Conservation (phyloP, 2,113 vertebrate species). For the Gobio gobio region DNA sequence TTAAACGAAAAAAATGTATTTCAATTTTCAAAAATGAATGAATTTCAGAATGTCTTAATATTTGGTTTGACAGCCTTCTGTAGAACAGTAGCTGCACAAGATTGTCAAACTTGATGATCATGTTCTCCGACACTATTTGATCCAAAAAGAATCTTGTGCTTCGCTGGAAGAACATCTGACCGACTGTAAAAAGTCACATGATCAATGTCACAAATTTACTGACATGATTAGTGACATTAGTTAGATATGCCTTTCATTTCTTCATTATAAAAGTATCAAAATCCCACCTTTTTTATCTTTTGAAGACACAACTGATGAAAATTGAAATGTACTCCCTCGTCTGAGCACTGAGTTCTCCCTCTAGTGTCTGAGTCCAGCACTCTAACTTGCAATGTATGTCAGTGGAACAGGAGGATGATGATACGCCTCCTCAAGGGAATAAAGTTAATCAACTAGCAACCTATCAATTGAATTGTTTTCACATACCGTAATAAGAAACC, state of each 20-base stretch:
- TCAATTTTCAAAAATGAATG: neutral
- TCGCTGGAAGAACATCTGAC: neutral
- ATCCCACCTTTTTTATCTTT: neutral
- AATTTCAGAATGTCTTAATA: neutral
- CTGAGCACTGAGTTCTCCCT: constrained; percentile 52
- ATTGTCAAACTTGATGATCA: neutral
- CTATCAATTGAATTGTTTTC: neutral
- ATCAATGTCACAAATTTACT: neutral
- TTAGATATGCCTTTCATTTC: neutral
- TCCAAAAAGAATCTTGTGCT: neutral
- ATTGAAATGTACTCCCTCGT: neutral
- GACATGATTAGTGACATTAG: neutral
- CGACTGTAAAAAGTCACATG: neutral
- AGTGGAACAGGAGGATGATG: neutral
- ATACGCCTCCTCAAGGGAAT: neutral
- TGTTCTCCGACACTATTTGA: neutral
- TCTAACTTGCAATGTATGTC: neutral
- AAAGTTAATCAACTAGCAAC: neutral
- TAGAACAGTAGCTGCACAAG: neutral
- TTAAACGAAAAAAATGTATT: too few relatives aligned
- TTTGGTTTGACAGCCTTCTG: neutral
- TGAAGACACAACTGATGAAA: neutral
- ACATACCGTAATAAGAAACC: neutral
- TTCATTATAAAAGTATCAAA: neutral
- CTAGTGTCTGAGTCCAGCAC: constrained; percentile 49